phyloP scores from a whole-genome alignment of 2,113 vertebrate species.

The Anhinga anhinga region DNA sequence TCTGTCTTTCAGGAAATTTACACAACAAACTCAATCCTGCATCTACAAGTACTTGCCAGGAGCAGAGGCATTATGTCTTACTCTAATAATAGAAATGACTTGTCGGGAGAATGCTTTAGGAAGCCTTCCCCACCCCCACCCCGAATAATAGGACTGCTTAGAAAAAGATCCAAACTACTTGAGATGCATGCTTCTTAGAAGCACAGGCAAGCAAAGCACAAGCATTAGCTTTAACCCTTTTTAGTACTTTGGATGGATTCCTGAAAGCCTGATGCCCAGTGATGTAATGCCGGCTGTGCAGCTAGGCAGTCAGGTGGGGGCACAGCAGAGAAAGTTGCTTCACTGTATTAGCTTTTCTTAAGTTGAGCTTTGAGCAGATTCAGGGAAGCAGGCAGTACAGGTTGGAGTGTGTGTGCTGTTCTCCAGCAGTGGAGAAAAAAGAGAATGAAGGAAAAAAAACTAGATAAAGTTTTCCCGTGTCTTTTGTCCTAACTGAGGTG shows the following conservation, averaged over 20 bases:
- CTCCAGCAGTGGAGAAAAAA: not conserved
- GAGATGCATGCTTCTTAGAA: slow-evolving; percentile 35
- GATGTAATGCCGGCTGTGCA: not conserved
- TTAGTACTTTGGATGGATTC: not conserved
- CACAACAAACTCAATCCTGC: not conserved
- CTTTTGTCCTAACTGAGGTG: not conserved
- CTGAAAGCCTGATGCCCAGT: not conserved
- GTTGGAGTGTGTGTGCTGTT: not conserved
- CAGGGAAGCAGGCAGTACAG: not conserved
- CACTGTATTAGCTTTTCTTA: not conserved
- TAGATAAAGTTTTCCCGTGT: not conserved
- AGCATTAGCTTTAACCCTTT: slow-evolving; percentile 46
- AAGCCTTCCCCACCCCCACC: slow-evolving; percentile 23
- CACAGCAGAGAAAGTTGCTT: not conserved
- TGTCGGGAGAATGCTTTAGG: slow-evolving; percentile 30
- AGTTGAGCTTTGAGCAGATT: not conserved
- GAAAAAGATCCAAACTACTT: slow-evolving; percentile 52
- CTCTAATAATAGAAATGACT: slow-evolving; percentile 33
- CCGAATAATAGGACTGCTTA: slow-evolving; percentile 27
- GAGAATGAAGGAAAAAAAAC: not conserved
- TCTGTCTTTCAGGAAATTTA: slow-evolving; percentile 11
- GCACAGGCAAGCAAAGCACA: not conserved
- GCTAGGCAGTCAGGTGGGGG: not conserved
- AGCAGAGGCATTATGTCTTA: not conserved
- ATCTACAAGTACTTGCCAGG: not conserved